Evolutionary conservation across 1,140 invertebrate species (phyloP).

Genomic region (Platorchestia sp.): DNA sequence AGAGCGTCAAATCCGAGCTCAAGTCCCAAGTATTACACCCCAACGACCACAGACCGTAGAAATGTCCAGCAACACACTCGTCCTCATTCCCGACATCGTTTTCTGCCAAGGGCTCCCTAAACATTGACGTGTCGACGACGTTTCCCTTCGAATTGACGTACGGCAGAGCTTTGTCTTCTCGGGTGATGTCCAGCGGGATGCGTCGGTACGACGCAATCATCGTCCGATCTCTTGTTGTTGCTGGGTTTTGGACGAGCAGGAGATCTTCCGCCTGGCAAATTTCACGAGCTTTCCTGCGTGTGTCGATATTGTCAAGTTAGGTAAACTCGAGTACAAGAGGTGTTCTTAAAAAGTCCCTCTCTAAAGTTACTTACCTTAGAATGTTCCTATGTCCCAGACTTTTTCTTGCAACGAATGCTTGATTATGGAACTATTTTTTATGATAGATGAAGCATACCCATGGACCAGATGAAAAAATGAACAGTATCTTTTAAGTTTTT

Average conservation of each 20-base stretch:
- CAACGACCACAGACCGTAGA: background rate
- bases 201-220: background rate
- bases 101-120: background rate
- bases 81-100: background rate
- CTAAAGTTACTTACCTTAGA: background rate
- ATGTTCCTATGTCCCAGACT: background rate
- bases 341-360: background rate
- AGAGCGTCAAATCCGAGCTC: background rate
- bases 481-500: background rate
- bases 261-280: background rate
- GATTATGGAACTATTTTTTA: background rate
- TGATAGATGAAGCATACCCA: background rate
- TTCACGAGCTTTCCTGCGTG: background rate
- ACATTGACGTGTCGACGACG: background rate
- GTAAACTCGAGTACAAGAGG: background rate
- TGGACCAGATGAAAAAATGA: background rate
- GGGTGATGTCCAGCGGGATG: background rate
- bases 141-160: background rate
- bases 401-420: background rate
- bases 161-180: background rate
- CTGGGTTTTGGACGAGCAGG: background rate
- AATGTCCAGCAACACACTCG: background rate
- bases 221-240: background rate
- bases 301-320: background rate
- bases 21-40: background rate